Conservation (phyloP, 2,113 vertebrate genomes). For the Nerophis lumbriciformis region DNA sequence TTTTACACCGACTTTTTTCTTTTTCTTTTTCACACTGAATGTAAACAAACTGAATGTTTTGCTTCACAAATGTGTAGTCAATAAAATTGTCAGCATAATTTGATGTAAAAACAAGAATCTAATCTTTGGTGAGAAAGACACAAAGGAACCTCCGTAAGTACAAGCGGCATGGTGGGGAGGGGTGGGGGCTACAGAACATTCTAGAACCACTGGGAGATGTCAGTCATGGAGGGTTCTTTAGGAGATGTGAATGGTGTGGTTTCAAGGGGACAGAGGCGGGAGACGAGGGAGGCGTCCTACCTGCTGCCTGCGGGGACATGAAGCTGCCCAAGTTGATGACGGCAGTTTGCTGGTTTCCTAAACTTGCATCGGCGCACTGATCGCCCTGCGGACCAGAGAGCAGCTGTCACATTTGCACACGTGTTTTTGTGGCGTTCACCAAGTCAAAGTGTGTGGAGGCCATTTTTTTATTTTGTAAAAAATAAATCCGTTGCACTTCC, state of each 20-base stretch:
- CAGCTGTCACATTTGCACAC: neutral
- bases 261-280: too few species aligned
- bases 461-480: neutral
- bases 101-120: too few species aligned
- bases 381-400: conserved; percentile 75
- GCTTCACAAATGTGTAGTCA: too few species aligned
- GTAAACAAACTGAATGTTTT: too few species aligned
- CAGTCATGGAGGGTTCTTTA: neutral
- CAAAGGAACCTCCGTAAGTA: neutral
- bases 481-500: too few species aligned
- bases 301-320: conserved; percentile 85
- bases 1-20: too few species aligned
- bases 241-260: too few species aligned
- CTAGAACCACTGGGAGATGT: neutral
- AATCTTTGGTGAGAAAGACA: too few species aligned
- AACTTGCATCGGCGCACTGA: conserved; percentile 82
- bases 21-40: too few species aligned
- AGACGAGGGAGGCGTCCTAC: conserved; percentile 40
- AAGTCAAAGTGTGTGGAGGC: neutral
- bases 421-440: neutral
- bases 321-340: conserved; percentile 92
- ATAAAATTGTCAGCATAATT: too few species aligned
- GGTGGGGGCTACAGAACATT: conserved; percentile 23
- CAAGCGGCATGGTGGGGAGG: conserved; percentile 24
- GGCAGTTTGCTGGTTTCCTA: conserved; percentile 88